These are phyloP conservation scores for Puffinus mauretanicus DNA, from an alignment of 2,113 vertebrate genomes.

Conservation along the genomic window DNA sequence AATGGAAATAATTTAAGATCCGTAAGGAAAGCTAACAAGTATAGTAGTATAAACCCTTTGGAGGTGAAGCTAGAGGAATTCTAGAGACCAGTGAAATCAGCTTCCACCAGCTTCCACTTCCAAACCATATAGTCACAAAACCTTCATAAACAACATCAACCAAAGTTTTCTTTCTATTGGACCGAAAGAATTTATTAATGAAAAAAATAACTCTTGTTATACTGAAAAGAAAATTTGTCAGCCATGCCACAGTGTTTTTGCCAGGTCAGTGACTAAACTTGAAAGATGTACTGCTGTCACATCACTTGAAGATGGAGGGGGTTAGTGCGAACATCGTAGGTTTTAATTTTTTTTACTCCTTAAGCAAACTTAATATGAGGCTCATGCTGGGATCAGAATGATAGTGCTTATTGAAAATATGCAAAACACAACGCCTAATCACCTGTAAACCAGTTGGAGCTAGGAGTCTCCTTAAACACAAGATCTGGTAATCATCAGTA, in stretches of 20 bases:
- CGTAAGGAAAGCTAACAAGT: background rate
- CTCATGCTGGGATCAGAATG: background rate
- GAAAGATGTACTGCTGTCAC: background rate
- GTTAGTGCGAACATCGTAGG: background rate
- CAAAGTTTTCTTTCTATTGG: background rate
- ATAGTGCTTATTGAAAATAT: background rate
- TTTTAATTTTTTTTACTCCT: background rate
- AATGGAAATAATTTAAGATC: background rate
- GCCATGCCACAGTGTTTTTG: background rate
- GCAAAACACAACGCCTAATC: slow-evolving; percentile 16
- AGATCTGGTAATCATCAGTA: background rate
- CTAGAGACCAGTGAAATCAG: background rate
- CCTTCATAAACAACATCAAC: background rate
- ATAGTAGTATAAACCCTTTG: background rate
- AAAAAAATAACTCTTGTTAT: background rate
- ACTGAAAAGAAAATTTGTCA: background rate
- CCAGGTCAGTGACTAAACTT: background rate
- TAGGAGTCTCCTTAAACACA: background rate
- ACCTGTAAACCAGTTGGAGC: background rate
- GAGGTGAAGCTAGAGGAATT: background rate
- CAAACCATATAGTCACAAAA: background rate
- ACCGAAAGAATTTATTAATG: background rate
- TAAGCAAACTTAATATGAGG: background rate
- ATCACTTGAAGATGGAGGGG: background rate
- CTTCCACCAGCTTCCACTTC: background rate